Conservation (phyloP, 2,113 vertebrate species). For the Natator depressus region DNA sequence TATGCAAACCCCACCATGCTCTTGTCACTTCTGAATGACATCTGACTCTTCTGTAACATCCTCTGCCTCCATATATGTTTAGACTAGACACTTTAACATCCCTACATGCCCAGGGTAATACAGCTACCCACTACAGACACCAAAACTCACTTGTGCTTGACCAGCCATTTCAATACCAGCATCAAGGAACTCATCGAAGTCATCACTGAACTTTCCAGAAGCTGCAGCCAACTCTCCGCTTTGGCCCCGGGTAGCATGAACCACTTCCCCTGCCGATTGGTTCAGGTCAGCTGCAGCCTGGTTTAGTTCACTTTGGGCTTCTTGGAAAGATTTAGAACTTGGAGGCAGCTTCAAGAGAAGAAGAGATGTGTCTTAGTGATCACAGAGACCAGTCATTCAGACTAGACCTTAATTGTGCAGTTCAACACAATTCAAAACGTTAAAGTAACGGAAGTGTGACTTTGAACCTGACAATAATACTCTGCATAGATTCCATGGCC, state of each 20-base stretch:
- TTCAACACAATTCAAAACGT: neutral
- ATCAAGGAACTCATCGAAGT: constrained; percentile 98
- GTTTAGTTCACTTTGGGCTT: constrained; percentile 97
- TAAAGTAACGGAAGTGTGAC: neutral
- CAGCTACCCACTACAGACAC: neutral
- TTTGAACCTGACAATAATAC: neutral
- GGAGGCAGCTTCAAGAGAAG: constrained; percentile 85
- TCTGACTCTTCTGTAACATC: neutral
- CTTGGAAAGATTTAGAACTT: constrained; percentile 96
- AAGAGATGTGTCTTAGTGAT: neutral
- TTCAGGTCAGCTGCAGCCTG: constrained; percentile 97
- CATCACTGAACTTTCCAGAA: constrained; percentile 97
- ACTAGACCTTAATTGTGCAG: neutral
- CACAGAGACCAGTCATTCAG: accelerated
- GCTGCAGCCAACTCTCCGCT: constrained; percentile 94
- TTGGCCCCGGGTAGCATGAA: constrained; percentile 94
- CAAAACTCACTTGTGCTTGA: constrained; percentile 89
- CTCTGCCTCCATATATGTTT: neutral
- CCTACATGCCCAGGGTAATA: neutral
- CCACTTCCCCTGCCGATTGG: constrained; percentile 97
- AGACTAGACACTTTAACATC: neutral
- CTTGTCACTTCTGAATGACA: neutral
- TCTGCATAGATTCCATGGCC: neutral
- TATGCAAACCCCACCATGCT: neutral
- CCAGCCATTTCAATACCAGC: constrained; percentile 99